Evolutionary conservation across 2,888 invertebrate species (phyloP).

Genomic region (Ashinkailepas kermadecensis): DNA sequence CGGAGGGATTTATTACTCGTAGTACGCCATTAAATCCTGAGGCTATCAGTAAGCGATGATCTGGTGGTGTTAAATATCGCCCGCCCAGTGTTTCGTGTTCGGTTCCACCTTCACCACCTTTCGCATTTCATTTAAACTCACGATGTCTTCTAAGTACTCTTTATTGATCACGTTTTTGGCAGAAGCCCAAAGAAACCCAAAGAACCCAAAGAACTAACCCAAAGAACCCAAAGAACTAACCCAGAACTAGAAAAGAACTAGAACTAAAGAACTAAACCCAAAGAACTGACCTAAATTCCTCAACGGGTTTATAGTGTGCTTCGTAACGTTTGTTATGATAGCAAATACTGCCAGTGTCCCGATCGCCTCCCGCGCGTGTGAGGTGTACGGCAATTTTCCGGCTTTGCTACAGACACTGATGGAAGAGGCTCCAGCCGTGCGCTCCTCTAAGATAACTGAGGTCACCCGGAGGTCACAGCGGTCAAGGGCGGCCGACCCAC

Average conservation of each 20-base stretch:
- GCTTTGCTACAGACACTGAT: not conserved
- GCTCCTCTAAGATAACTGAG: not conserved
- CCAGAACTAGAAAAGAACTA: too few species aligned
- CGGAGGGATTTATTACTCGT: not conserved
- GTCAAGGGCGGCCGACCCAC: not conserved
- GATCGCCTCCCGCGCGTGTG: not conserved
- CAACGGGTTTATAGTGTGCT: not conserved
- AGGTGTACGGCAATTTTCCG: not conserved
- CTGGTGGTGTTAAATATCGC: not conserved
- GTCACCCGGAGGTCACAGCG: not conserved
- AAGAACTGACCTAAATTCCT: not conserved
- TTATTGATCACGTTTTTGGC: too few species aligned
- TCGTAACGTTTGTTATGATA: not conserved
- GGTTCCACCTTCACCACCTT: too few species aligned
- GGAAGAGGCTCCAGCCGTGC: not conserved
- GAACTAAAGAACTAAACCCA: too few species aligned
- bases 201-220: too few species aligned
- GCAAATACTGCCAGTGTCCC: not conserved
- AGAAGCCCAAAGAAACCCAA: too few species aligned
- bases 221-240: not conserved
- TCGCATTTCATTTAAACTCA: too few species aligned
- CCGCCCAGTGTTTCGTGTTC: not conserved
- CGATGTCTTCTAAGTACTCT: too few species aligned
- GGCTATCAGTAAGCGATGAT: not conserved
- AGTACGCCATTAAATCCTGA: not conserved